Base-by-base conservation (phyloP, 2,888 invertebrate species). In the Aplocera efformata region DNA sequence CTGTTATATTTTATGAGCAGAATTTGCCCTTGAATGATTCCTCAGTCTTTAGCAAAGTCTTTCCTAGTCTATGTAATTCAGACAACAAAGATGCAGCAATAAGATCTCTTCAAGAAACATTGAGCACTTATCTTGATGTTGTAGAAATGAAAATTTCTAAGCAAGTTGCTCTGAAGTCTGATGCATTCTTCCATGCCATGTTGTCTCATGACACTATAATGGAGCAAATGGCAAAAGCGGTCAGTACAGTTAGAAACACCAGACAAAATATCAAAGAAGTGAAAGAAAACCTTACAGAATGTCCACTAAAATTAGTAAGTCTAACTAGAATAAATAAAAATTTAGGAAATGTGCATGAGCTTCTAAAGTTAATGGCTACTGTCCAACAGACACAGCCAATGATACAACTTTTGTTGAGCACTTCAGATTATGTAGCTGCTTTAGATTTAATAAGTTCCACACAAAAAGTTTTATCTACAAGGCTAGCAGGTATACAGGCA, bases 311-410 rank as follows among this genome's bases (percentile, higher is more conserved):
- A 60, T 90, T 98, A 58, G 88, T 98, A 58, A 92, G 92, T 25
- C 85, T 92, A 46, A 92, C 92, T 13, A 90, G 91, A 64, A 90
- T 91, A 1, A 89, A 92, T 50, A 84, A 89, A 27, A 94, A 94
- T 72, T 88, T 93, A 42, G 81, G 89, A 32, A 82, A 90, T 67
- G 90, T 94, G 1, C 85, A 93, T 65, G 93, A 94, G 58, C 91
- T 94, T 61, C 81, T 98, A 29, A 96, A 96, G 69, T 82, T 98
- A 42, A 98, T 99, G 94, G 93, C 95, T 5, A 98, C 97, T 2
- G 97, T 99, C 6, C 94, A 98, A 75, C 98, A 99, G 88, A 98
- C 99, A 9, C 99, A 99, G 75, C 96, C 98, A 1, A 98, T 97
- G 79, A 94, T 99, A 63, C 99, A 99, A 75, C 90, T 98, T 38